Evolutionary conservation across 1,140 invertebrate species (phyloP).

Genomic region (Alviniconcha marisindica): DNA sequence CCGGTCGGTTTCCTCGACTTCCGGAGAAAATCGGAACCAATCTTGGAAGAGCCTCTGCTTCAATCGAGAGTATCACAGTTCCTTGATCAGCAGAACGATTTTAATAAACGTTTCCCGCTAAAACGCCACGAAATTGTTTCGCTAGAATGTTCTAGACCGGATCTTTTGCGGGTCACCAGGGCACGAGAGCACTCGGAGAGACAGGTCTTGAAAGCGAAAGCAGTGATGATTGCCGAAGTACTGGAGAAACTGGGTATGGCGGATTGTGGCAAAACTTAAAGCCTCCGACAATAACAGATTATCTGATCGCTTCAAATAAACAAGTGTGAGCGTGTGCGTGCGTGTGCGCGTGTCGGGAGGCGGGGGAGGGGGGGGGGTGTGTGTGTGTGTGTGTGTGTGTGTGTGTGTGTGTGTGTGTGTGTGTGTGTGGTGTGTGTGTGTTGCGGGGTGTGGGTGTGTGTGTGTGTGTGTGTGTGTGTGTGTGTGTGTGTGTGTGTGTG

Average conservation of each 20-base stretch:
- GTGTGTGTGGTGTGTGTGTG: too few species aligned
- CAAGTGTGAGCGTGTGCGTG: too few species aligned
- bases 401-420: too few species aligned
- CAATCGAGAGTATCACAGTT: conserved; percentile 1
- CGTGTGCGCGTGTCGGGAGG: too few species aligned
- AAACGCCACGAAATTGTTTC: conserved; percentile 1
- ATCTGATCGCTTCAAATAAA: too few species aligned
- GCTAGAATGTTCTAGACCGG: conserved; percentile 12
- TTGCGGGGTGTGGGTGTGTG: too few species aligned
- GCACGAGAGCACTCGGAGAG: not conserved
- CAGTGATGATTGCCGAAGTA: conserved; percentile 5
- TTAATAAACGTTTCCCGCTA: conserved; percentile 23
- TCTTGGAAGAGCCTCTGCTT: not conserved
- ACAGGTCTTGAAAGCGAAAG: not conserved
- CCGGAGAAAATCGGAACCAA: not conserved
- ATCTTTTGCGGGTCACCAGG: not conserved
- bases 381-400: too few species aligned
- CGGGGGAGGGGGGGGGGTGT: too few species aligned
- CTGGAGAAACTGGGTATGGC: conserved; percentile 21
- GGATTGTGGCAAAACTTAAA: not conserved
- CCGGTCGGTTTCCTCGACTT: not conserved
- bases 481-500: too few species aligned
- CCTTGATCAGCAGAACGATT: not conserved
- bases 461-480: too few species aligned
- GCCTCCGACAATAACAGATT: too few species aligned